Base-by-base conservation (phyloP, 1,140 invertebrate species). In the Fopius arisanus region DNA sequence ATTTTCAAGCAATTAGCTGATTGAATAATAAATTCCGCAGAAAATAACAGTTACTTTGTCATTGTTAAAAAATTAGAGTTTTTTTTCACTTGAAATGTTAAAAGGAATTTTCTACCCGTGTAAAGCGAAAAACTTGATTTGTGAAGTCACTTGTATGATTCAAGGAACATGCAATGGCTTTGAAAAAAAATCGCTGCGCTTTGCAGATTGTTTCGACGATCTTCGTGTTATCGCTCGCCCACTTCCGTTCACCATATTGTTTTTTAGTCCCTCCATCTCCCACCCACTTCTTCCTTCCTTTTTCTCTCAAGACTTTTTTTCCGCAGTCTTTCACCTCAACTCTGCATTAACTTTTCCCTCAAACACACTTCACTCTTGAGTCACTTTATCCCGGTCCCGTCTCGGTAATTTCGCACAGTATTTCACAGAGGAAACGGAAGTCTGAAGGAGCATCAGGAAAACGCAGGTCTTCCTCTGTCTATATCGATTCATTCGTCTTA, bases 341-440 rank as follows among this genome's bases (percentile, higher is more conserved):
- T 59, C 16, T 12, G 37, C 40, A 43, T 68, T 28, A 28, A 23
- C 1, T 21, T 68, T 41, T n/a, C 21, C 43, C 40, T 23, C 66
- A 68, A 37, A 21, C 40, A 29, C 12, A 29, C 14, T 19, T 7
- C 12, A 7, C 12, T 59, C 23, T 23, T 59, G 23, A 28, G 21
- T 12, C 54, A 59, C 21, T 59, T 14, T 12, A 28, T 59, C 23
- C 6, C 21, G 4, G 28, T 10, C 14, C 40, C 51, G 31, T 21
- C 26, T 54, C 16, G 26, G 31, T 73, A 43, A 73, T 73, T 73
- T 73, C 37, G 9, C 14, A 73, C 26, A 14, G 71, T 67, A 73
- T 73, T 73, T 73, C 71, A 67, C 41, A 51, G 65, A 54, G 71
- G 71, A 73, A 73, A 73, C 71, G 71, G 65, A 73, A 67, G 41